Conservation (phyloP, 2,797 vertebrate species). For the Pseudochromis fuscus region DNA sequence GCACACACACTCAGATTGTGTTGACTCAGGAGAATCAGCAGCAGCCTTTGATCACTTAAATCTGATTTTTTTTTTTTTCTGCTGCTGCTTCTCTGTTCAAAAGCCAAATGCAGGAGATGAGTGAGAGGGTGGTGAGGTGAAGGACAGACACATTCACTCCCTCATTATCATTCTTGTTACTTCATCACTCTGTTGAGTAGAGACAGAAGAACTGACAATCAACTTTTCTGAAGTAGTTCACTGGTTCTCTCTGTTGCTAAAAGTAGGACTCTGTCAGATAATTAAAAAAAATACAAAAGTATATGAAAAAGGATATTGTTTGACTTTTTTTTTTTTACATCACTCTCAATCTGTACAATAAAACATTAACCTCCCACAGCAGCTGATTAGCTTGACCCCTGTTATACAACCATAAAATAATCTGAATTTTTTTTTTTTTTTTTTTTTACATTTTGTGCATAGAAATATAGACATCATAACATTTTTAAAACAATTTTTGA, state of each 20-base stretch:
- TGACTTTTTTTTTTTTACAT: background rate
- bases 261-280: background rate
- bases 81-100: constrained; percentile 57
- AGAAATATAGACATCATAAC: too few species aligned
- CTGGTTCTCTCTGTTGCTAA: background rate
- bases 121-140: constrained; percentile 23
- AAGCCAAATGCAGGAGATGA: constrained; percentile 35
- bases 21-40: constrained; percentile 49
- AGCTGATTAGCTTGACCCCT: too few species aligned
- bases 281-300: background rate
- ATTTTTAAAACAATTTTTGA: too few species aligned
- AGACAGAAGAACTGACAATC: constrained; percentile 17
- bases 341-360: background rate
- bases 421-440: too few species aligned
- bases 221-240: constrained; percentile 33
- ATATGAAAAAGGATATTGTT: too few species aligned
- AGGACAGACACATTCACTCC: constrained; percentile 40
- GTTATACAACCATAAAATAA: too few species aligned
- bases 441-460: too few species aligned
- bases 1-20: constrained; percentile 21
- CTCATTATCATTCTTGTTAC: constrained; percentile 27
- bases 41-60: constrained; percentile 43
- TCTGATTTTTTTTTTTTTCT: constrained; percentile 28
- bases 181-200: constrained; percentile 32
- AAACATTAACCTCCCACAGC: too few species aligned